Evolutionary conservation across 2,888 invertebrate species (phyloP), one percentile per base, ranked within the genome.

Genomic region (Leptinotarsa tumamoca): DNA sequence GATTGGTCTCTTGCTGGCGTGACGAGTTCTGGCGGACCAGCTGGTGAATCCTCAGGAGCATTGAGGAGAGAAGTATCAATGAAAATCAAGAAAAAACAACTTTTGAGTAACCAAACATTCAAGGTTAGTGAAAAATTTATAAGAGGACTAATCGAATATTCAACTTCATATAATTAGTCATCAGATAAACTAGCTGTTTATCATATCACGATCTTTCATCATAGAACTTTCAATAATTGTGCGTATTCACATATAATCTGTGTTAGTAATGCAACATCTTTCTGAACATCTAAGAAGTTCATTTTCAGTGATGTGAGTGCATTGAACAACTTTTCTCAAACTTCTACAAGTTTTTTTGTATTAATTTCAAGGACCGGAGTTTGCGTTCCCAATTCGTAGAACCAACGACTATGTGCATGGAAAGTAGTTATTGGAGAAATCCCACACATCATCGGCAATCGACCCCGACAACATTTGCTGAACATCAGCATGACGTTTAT

Each of bases 1-100:
- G 95, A 95, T 82, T 95, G 95, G 89, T 92, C 94, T 0, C 87
- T 90, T 1, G 92, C 92, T 18, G 92, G 90, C 7, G 89, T 89
- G 82, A 89, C 89, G 27, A 87, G 87, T 54, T 90, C 90, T 67
- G 87, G 88, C 13, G 84, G 83, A 43, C 88, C 87, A 79, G 82
- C 86, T 56, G 87, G 87, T 1, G 87, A 87, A 82, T 85, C 89
- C 21, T 86, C 86, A 23, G 91, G 92, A 49, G 90, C 91, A 3
- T 87, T 92, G 58, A 89, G 92, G 73, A 88, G 92, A 61, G 92
- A 92, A 81, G 91, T 91, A 17, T 91, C 92, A 4, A 91, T 91
- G 82, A 91, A 92, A 84, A 91, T 92, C 68, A 92, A 92, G 84
- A 94, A 94, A 87, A 93, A 93, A 82, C 92, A 93, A 84, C 91